These are phyloP conservation scores for Pararge aegeria DNA, from an alignment of 1,140 invertebrate genomes.

Conservation along the genomic window DNA sequence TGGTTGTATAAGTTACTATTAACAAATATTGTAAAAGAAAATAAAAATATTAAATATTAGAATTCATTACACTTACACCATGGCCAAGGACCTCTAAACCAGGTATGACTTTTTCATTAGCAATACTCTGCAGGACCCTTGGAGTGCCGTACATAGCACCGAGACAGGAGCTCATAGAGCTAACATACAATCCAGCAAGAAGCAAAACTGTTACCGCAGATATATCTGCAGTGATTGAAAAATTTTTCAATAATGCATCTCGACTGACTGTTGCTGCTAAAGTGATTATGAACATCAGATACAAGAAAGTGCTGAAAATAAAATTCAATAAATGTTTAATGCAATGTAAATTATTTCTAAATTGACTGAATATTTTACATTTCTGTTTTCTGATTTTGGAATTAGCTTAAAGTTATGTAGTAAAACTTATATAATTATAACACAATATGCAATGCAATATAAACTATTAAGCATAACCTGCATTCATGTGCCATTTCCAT, in stretches of 20 bases:
- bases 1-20: no score
- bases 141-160: conserved; percentile 97
- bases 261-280: conserved; percentile 93
- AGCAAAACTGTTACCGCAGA: conserved; percentile 90
- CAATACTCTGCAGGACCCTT: conserved; percentile 95
- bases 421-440: no score
- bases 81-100: conserved; percentile 91
- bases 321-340: conserved; percentile 6
- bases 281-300: conserved; percentile 93
- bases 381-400: no score
- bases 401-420: no score
- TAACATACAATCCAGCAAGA: conserved; percentile 95
- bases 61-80: conserved; percentile 86
- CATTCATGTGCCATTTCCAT: no score
- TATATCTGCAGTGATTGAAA: conserved; percentile 94
- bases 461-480: no score
- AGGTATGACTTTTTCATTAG: conserved; percentile 97
- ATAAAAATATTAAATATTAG: conserved; percentile 13
- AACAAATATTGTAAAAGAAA: background rate
- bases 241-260: conserved; percentile 87
- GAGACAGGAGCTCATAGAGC: conserved; percentile 96
- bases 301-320: conserved; percentile 89
- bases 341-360: no score
- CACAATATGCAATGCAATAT: no score
- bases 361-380: no score